phyloP scores from a whole-genome alignment of 1,140 invertebrate species.

The Eupristina koningsbergeri region DNA sequence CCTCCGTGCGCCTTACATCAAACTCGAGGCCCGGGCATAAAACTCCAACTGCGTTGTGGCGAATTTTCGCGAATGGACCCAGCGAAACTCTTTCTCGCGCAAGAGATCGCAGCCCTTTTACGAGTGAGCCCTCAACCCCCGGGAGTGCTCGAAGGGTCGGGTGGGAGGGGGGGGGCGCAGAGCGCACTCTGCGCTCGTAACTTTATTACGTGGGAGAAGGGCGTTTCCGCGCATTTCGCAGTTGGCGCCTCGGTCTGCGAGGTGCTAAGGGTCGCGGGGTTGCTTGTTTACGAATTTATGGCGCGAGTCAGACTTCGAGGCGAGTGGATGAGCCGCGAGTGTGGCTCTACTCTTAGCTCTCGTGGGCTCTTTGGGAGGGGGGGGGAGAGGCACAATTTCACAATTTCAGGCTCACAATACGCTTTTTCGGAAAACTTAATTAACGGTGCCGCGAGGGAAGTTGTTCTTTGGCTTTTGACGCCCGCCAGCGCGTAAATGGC shows the following conservation, averaged over 20 bases:
- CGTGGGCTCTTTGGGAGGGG: no score
- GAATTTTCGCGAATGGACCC: constrained; percentile 27
- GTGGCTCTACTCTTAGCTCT: not conserved
- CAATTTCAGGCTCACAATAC: constrained; percentile 20
- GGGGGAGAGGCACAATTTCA: no score
- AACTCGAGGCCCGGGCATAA: not conserved
- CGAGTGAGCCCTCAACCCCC: not conserved
- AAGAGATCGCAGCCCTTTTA: not conserved
- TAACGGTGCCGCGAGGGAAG: constrained; percentile 13
- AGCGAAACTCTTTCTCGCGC: constrained; percentile 17
- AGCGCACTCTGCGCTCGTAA: constrained; percentile 59
- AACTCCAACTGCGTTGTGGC: constrained; percentile 8
- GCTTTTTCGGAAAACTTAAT: constrained; percentile 47
- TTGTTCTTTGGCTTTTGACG: not conserved
- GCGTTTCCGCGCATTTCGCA: constrained; percentile 35
- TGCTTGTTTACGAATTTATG: constrained; percentile 67
- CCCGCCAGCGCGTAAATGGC: not conserved
- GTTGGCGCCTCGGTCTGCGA: constrained; percentile 23
- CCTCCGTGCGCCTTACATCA: constrained; percentile 16
- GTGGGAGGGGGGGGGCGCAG: constrained; percentile 45
- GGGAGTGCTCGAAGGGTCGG: not conserved
- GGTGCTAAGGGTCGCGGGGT: constrained; percentile 48
- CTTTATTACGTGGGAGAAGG: constrained; percentile 65
- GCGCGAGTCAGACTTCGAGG: constrained; percentile 43
- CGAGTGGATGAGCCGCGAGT: constrained; percentile 4